Conservation (phyloP, 2,797 vertebrate genomes). For the Enteromius paludinosus region DNA sequence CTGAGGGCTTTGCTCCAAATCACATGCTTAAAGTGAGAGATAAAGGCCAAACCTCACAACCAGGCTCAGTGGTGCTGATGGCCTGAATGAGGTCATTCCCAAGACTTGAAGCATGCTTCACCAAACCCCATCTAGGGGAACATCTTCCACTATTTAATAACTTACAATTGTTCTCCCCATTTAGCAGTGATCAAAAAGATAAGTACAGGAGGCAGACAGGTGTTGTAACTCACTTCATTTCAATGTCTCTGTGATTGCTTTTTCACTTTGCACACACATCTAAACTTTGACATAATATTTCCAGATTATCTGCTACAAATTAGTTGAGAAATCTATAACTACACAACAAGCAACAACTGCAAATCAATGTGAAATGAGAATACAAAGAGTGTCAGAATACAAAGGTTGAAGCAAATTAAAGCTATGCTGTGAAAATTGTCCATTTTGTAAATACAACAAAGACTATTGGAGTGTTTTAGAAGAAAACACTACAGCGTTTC, state of each 20-base stretch:
- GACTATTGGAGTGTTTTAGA: background rate
- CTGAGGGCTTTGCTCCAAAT: constrained; percentile 73
- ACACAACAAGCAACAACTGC: background rate
- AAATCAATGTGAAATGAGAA: background rate
- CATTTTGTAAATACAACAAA: background rate
- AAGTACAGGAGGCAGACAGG: background rate
- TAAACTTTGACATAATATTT: background rate
- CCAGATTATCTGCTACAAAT: background rate
- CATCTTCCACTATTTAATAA: constrained; percentile 15
- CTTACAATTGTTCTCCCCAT: background rate
- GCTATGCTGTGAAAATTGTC: background rate
- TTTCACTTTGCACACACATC: background rate
- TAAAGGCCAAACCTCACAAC: constrained; percentile 71
- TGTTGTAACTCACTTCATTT: background rate
- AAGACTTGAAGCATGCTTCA: constrained; percentile 32
- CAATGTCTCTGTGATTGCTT: background rate
- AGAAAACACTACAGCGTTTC: background rate
- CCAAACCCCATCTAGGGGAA: constrained; percentile 30
- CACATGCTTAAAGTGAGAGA: constrained; percentile 73
- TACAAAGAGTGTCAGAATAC: background rate
- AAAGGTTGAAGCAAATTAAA: background rate
- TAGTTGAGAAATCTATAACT: constrained; percentile 14
- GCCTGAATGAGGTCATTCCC: constrained; percentile 47
- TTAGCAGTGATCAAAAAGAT: background rate
- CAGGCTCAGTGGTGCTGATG: constrained; percentile 30